Evolutionary conservation across 2,797 vertebrate species (phyloP).

Genomic region (Zonotrichia albicollis): DNA sequence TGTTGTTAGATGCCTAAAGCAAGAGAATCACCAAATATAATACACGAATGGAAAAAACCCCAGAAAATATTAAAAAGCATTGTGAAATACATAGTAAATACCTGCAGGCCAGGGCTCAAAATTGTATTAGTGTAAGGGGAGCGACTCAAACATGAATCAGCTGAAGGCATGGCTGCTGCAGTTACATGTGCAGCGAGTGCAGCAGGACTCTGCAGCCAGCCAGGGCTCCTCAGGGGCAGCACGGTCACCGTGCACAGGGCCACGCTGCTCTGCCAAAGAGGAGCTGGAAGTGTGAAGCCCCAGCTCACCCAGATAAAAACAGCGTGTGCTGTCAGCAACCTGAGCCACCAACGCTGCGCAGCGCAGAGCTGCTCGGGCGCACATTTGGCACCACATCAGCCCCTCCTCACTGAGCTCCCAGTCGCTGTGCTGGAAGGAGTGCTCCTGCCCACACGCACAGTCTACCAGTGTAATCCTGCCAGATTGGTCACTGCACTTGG

Average conservation of each 20-base stretch:
- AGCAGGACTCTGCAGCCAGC: fast-evolving
- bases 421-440: fast-evolving
- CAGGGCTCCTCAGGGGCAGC: neutral
- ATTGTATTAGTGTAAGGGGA: neutral
- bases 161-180: neutral
- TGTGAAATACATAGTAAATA: neutral
- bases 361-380: fast-evolving
- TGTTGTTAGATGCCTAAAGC: neutral
- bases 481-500: neutral
- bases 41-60: fast-evolving
- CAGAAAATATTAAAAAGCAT: neutral
- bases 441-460: neutral
- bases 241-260: fast-evolving
- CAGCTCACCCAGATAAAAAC: neutral
- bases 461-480: too few species aligned
- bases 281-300: neutral
- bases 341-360: fast-evolving
- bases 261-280: neutral
- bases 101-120: neutral
- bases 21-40: neutral
- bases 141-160: neutral
- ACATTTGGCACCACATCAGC: fast-evolving
- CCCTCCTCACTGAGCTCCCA: neutral
- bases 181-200: fast-evolving
- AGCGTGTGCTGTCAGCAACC: fast-evolving